These are phyloP conservation scores for Synanthedon andrenaeformis DNA, from an alignment of 2,888 invertebrate species.

Conservation along the genomic window DNA sequence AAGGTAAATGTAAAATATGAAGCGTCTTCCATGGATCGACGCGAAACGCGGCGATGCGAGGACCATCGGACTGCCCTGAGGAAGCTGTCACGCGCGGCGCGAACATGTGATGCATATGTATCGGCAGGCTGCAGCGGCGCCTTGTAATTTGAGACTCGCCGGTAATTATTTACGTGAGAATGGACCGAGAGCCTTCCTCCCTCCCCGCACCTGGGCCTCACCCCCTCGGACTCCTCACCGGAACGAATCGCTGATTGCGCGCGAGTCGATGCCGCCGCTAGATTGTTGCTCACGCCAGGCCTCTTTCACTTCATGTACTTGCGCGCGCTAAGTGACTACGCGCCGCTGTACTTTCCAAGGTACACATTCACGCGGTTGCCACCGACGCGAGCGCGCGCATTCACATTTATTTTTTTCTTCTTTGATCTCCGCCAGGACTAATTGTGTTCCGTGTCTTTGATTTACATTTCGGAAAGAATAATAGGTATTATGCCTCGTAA, in stretches of 20 bases:
- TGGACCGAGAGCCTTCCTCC: constrained; percentile 32
- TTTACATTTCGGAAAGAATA: too few species aligned
- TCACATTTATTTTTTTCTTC: too few species aligned
- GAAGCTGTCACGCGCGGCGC: constrained; percentile 66
- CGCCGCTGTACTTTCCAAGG: too few species aligned
- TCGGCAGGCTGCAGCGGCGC: constrained; percentile 60
- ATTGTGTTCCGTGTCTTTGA: too few species aligned
- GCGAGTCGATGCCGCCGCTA: constrained; percentile 49
- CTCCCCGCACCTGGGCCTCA: constrained; percentile 9
- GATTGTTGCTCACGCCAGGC: constrained; percentile 54
- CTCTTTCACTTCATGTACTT: too few species aligned
- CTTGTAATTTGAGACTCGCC: constrained; percentile 67
- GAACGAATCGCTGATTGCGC: constrained; percentile 67
- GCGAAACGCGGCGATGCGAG: constrained; percentile 8
- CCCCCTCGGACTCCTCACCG: constrained; percentile 22
- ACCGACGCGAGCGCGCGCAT: too few species aligned
- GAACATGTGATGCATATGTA: constrained; percentile 66
- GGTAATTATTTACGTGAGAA: constrained; percentile 71
- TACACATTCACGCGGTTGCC: too few species aligned
- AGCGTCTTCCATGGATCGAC: constrained; percentile 4
- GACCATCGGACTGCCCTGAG: constrained; percentile 26
- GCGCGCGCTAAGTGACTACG: too few species aligned
- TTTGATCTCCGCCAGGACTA: too few species aligned
- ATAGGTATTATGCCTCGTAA: too few species aligned
- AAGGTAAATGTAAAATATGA: too few species aligned